Evolutionary conservation across 2,888 invertebrate genomes (phyloP).

Genomic region (Eupeodes luniger): DNA sequence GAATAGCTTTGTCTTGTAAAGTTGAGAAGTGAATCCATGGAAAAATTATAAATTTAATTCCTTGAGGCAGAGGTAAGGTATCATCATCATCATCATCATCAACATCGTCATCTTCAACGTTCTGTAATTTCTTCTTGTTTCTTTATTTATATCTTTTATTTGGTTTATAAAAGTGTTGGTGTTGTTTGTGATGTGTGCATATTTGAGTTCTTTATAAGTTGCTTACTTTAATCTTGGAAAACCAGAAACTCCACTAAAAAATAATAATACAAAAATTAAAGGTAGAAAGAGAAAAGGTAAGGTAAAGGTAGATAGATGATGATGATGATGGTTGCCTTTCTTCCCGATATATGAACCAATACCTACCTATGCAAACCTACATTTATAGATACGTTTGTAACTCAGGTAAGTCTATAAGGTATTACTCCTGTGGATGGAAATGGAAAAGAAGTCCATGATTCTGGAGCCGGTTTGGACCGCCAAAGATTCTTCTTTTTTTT

Average conservation of each 20-base stretch:
- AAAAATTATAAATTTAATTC: constrained; percentile 56
- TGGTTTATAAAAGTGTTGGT: constrained; percentile 45
- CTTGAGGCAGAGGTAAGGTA: constrained; percentile 66
- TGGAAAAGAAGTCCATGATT: constrained; percentile 65
- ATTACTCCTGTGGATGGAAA: constrained; percentile 31
- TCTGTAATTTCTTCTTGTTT: constrained; percentile 75
- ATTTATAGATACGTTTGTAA: neutral
- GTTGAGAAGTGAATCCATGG: constrained; percentile 55
- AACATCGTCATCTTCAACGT: constrained; percentile 73
- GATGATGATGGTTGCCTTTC: constrained; percentile 59
- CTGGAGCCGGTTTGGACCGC: constrained; percentile 76
- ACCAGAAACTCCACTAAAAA: constrained; percentile 66
- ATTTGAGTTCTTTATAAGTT: constrained; percentile 68
- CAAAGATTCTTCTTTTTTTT: constrained; percentile 62
- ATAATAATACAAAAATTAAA: constrained; percentile 60
- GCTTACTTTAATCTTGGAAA: constrained; percentile 76
- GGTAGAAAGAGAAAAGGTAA: constrained; percentile 70
- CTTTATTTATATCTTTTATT: constrained; percentile 65
- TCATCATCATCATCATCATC: constrained; percentile 63
- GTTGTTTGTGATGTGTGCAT: constrained; percentile 47
- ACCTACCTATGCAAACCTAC: no score
- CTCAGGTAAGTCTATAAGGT: constrained; percentile 54
- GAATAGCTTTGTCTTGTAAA: neutral
- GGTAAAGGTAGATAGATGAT: constrained; percentile 73
- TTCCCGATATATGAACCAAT: constrained; percentile 36